Evolutionary conservation across 2,113 vertebrate genomes (phyloP).

Genomic region (Colossoma macropomum): DNA sequence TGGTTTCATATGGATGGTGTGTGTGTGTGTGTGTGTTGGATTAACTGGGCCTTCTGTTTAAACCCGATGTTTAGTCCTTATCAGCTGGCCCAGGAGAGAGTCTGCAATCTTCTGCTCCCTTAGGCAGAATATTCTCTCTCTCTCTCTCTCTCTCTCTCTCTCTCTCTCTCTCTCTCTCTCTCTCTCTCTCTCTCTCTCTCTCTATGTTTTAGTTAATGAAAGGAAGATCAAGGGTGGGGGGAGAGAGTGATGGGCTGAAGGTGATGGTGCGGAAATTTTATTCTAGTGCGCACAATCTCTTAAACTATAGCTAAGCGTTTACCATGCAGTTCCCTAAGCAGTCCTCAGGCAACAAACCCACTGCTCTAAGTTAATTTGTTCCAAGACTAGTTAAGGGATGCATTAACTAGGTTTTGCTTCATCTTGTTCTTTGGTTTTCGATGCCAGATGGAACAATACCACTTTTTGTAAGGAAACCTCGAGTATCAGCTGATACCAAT

Average conservation of each 20-base stretch:
- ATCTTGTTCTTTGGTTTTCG: background rate
- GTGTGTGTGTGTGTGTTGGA: constrained; percentile 14
- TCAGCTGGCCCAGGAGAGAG: constrained; percentile 28
- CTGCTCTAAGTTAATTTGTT: background rate
- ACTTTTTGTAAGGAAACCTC: background rate
- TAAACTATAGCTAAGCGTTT: background rate
- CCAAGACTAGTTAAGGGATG: background rate
- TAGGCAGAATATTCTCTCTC: constrained; percentile 53
- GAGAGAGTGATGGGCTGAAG: background rate
- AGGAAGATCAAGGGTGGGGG: background rate
- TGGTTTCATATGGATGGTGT: constrained; percentile 7
- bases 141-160: no score
- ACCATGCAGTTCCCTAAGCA: background rate
- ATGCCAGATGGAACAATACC: no score
- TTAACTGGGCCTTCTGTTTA: constrained; percentile 52
- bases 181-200: no score
- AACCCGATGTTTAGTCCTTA: constrained; percentile 33
- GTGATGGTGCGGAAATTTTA: background rate
- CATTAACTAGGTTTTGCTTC: background rate
- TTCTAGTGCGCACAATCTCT: background rate
- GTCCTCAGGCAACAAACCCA: background rate
- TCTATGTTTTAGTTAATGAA: constrained; percentile 6
- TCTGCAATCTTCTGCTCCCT: constrained; percentile 41
- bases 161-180: no score
- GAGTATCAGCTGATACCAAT: no score